Percentiles rank a stretch among this genome's conserved stretches.
Conservation (phyloP, 2,113 vertebrate genomes). For the Corythoichthys intestinalis region DNA sequence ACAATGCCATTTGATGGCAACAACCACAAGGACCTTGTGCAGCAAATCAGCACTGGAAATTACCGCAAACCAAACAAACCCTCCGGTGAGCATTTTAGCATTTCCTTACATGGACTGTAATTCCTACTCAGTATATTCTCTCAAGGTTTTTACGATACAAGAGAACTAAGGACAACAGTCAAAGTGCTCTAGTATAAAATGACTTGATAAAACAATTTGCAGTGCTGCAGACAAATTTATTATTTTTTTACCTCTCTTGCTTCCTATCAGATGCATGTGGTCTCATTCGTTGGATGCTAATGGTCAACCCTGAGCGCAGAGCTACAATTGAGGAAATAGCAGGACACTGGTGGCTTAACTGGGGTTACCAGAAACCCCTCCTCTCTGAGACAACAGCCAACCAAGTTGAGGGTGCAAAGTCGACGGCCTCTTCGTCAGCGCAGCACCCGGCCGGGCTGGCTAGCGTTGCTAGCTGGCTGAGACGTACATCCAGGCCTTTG, state of each 20-base stretch:
- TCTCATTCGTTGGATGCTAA: constrained; percentile 95
- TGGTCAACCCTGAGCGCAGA: constrained; percentile 93
- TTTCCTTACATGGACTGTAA: background rate
- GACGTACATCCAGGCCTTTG: constrained; percentile 85
- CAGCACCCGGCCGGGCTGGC: constrained; percentile 60
- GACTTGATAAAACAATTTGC: background rate
- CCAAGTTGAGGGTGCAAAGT: constrained; percentile 15
- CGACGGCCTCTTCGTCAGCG: constrained; percentile 3
- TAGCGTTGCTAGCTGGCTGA: constrained; percentile 82
- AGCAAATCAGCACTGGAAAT: constrained; percentile 87
- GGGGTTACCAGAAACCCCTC: constrained; percentile 80
- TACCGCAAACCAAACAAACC: constrained; percentile 85
- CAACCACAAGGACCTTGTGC: constrained; percentile 84
- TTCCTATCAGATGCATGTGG: constrained; percentile 84
- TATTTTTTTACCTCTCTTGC: background rate
- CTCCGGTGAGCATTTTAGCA: constrained; percentile 74
- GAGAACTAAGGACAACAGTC: background rate
- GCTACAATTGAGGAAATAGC: constrained; percentile 93
- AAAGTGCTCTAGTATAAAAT: background rate
- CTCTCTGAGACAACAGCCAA: constrained; percentile 70
- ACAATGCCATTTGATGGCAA: constrained; percentile 93
- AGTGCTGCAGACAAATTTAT: background rate
- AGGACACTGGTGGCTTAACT: constrained; percentile 97
- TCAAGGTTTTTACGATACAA: background rate
- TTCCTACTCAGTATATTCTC: background rate